These are phyloP conservation scores for Drosophila affinis DNA, from an alignment of 2,888 invertebrate species.

Conservation along the genomic window DNA sequence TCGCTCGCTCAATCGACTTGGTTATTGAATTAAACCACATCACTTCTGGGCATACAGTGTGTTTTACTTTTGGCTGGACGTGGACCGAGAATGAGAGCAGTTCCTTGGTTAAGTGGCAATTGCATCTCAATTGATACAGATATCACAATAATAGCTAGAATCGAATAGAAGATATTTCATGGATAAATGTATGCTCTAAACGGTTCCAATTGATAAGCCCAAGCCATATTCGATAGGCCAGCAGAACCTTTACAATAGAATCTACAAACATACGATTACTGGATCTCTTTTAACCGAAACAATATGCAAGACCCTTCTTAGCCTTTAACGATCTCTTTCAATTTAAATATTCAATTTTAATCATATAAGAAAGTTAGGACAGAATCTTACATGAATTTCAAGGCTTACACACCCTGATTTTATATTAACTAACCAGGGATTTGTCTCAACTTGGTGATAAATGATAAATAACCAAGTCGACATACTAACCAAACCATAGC, in stretches of 20 bases:
- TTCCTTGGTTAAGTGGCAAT: too few relatives aligned
- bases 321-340: not conserved
- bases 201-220: too few relatives aligned
- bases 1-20: slow-evolving; percentile 3
- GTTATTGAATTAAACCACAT: too few relatives aligned
- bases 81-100: not conserved
- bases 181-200: not conserved
- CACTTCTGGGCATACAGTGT: not conserved
- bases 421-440: not conserved
- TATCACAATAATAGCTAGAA: not conserved
- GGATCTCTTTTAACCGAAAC: too few relatives aligned
- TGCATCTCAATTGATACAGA: not conserved
- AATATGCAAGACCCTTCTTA: too few relatives aligned
- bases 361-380: too few relatives aligned
- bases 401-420: too few relatives aligned
- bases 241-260: too few relatives aligned
- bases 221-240: too few relatives aligned
- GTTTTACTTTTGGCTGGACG: not conserved
- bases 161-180: not conserved
- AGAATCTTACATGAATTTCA: too few relatives aligned
- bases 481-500: too few relatives aligned
- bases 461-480: not conserved
- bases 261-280: not conserved
- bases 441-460: not conserved
- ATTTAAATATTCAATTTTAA: too few relatives aligned